phyloP scores from a whole-genome alignment of 30 jellyfish, hydroid and myxozoan genomes.

The Calvadosia cruxmelitensis region DNA sequence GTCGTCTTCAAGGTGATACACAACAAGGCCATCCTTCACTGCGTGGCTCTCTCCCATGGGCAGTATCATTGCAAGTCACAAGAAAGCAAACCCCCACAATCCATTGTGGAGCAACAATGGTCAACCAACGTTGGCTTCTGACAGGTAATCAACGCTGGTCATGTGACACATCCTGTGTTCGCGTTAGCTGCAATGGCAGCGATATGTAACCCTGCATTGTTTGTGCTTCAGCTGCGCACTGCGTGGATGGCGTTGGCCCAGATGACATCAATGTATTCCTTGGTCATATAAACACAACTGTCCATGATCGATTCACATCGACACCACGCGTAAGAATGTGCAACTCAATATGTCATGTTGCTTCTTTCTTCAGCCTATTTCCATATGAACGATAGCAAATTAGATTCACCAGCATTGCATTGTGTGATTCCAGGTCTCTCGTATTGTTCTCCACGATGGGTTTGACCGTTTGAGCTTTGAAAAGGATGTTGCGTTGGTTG shows the following conservation, averaged over 20 bases:
- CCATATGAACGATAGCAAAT: too few relatives aligned
- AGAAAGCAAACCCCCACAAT: background rate
- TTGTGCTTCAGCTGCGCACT: background rate
- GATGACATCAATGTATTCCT: background rate
- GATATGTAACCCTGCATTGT: too few relatives aligned
- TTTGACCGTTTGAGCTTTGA: background rate
- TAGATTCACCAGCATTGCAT: too few relatives aligned
- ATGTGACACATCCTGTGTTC: too few relatives aligned
- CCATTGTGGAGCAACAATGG: background rate
- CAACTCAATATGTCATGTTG: background rate
- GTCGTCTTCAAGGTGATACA: too few relatives aligned
- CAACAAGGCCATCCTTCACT: background rate
- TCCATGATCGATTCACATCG: background rate
- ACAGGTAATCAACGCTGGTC: background rate
- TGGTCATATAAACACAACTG: background rate
- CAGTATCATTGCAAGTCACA: background rate
- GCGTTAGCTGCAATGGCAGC: too few relatives aligned
- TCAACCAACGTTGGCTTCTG: background rate
- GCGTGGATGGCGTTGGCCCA: background rate
- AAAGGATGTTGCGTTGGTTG: background rate
- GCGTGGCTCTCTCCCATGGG: conserved; percentile 1
- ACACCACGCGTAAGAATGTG: background rate
- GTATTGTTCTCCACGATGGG: background rate
- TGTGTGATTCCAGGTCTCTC: background rate
- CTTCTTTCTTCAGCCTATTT: too few relatives aligned